A percentile compares a stretch with the other conserved stretches of the same genome.
These are phyloP conservation scores for Erpobdella octoculata DNA, from an alignment of 2,888 invertebrate genomes.

Conservation along the genomic window DNA sequence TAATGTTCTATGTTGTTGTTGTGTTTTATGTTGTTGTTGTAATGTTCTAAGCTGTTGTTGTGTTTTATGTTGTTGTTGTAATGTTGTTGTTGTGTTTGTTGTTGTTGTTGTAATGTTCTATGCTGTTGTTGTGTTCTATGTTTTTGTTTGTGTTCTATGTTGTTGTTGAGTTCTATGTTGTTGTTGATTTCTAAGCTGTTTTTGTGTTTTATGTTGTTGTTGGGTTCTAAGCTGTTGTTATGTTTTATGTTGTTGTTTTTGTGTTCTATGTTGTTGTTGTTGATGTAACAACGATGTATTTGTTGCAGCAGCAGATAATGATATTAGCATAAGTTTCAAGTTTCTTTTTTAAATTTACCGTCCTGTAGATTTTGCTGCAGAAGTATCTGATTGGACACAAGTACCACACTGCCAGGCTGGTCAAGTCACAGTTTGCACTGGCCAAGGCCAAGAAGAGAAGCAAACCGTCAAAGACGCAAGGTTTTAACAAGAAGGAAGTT, in stretches of 20 bases:
- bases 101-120: not conserved
- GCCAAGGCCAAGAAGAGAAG: constrained; percentile 39
- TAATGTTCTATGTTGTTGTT: not conserved
- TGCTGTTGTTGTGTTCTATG: not conserved
- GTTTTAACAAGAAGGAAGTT: constrained; percentile 46
- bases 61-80: not conserved
- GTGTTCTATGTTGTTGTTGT: not conserved
- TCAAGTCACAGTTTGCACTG: constrained; percentile 44
- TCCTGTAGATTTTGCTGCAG: constrained; percentile 54
- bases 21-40: not conserved
- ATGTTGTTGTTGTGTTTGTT: not conserved
- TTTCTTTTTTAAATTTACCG: not conserved
- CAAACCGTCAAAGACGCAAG: constrained; percentile 34
- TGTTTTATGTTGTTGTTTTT: not conserved
- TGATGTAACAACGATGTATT: not conserved
- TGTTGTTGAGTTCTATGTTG: not conserved
- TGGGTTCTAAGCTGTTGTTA: not conserved
- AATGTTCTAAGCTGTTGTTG: not conserved
- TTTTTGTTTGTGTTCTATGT: not conserved
- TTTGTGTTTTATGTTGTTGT: not conserved
- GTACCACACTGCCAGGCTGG: constrained; percentile 53
- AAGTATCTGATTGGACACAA: constrained; percentile 87
- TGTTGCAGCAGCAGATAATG: not conserved
- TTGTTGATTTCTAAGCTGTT: not conserved
- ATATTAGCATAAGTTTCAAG: too few relatives aligned